Conservation (phyloP, 2,113 vertebrate species). For the Ceratotherium simum region DNA sequence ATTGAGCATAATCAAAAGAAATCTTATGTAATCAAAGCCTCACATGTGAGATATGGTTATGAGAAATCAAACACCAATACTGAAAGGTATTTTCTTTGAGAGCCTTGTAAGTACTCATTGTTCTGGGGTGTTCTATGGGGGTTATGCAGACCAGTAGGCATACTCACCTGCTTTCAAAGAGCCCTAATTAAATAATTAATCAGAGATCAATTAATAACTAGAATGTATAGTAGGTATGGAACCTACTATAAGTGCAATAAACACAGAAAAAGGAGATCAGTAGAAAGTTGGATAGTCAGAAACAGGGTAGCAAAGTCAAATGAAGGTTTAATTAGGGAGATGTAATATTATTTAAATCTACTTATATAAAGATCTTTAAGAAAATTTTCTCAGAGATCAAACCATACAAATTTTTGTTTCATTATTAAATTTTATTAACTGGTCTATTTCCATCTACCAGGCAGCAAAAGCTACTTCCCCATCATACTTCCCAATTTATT, state of each 20-base stretch:
- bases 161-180: not conserved
- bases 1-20: slow-evolving; percentile 49
- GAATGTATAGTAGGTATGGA: not conserved
- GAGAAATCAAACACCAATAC: not conserved
- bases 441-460: not conserved
- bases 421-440: slow-evolving; percentile 21
- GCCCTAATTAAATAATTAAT: not conserved
- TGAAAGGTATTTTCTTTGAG: not conserved
- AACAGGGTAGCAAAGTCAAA: not conserved
- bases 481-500: not conserved
- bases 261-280: not conserved
- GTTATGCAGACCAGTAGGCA: not conserved
- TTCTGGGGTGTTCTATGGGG: not conserved
- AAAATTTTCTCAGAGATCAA: not conserved
- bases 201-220: not conserved
- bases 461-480: not conserved
- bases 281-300: not conserved
- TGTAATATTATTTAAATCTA: slow-evolving; percentile 4
- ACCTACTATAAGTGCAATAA: not conserved
- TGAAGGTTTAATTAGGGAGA: slow-evolving; percentile 2
- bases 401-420: not conserved
- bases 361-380: not conserved
- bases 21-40: slow-evolving; percentile 40
- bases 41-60: not conserved
- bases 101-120: not conserved